These are phyloP conservation scores for Gadus macrocephalus DNA, from an alignment of 2,113 vertebrate species.

Conservation along the genomic window DNA sequence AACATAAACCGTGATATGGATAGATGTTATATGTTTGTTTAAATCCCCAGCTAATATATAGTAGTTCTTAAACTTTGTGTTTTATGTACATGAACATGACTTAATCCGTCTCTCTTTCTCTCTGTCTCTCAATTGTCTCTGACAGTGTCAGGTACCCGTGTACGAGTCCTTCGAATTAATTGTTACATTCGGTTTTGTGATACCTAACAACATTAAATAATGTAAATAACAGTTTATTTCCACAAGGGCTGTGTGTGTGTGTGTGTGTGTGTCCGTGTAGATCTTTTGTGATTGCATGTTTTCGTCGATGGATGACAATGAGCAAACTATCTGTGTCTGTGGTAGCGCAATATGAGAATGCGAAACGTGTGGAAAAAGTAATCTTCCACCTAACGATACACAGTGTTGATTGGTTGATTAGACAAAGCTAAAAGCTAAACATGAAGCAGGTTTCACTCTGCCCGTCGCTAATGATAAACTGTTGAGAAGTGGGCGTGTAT, in stretches of 20 bases:
- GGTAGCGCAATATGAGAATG: no score
- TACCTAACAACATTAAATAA: no score
- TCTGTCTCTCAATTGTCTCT: background rate
- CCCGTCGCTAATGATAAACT: constrained; percentile 32
- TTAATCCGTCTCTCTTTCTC: no score
- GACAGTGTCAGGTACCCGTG: constrained; percentile 51
- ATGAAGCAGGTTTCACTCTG: constrained; percentile 14
- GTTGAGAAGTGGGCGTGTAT: background rate
- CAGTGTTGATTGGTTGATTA: background rate
- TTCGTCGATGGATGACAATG: background rate
- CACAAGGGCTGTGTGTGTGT: background rate
- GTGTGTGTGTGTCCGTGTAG: constrained; percentile 8
- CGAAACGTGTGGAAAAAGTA: background rate
- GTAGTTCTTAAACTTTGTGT: background rate
- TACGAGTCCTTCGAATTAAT: no score
- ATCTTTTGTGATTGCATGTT: no score
- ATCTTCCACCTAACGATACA: background rate
- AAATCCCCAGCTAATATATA: no score
- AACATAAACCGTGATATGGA: no score
- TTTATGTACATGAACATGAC: background rate
- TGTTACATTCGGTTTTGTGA: no score
- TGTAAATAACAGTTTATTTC: no score
- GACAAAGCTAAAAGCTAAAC: no score
- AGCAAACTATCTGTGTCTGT: no score
- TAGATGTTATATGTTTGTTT: no score